Conservation (phyloP, 2,113 vertebrate genomes). For the Felis catus region F.catus_Fca126_mat1.0 CM031412.1:186518501-186519000, state of each 20-base stretch:
- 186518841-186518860: neutral
- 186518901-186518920: no score
- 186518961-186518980: neutral
- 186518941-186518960: neutral
- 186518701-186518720: neutral
- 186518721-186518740: neutral
- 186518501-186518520: neutral
- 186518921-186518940: neutral
- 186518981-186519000: neutral
- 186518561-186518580: neutral
- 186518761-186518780: neutral
- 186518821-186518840: neutral
- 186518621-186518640: neutral
- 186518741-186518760: neutral
- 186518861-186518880: neutral
- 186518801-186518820: neutral
- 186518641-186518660: neutral
- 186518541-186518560: neutral
- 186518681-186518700: neutral
- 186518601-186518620: neutral
- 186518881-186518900: neutral
- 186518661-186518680: neutral
- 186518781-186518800: neutral
- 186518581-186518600: neutral
- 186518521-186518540: neutral